Base-by-base conservation (phyloP, 2,797 vertebrate genomes). In the Astyanax mexicanus region DNA sequence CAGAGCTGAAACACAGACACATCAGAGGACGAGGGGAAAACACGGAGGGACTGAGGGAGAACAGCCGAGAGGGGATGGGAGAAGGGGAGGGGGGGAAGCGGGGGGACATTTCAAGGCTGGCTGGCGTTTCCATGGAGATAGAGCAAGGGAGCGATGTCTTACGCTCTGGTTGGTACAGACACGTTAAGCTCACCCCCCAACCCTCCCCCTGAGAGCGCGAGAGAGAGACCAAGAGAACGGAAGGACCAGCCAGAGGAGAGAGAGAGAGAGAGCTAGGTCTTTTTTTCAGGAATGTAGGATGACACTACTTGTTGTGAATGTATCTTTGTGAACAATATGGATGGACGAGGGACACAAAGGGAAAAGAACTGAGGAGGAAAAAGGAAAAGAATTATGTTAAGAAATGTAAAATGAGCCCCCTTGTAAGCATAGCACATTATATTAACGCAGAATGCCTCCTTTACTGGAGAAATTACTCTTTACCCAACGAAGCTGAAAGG, bases 91-190 rank as follows among this genome's bases (percentile, higher is more conserved):
- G 84, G 81, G 81, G 85, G n/a, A n/a, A n/a, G n/a, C n/a, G n/a
- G 11, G 79, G 40, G 76, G 37, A 83, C 84, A 87, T 90, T 91
- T 90, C 90, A 90, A 84, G 88, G 90, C 88, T 91, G 89, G 86
- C 88, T 92, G 88, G 79, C 67, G 91, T 94, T 92, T 82, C 92
- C 89, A 93, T 94, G 89, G 92, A 84, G 90, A 94, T 91, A 85
- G 87, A 84, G 88, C 85, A 70, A 85, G 86, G 87, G 85, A 91
- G 86, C 84, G 86, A 92, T 92, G 90, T 93, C 92, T 92, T 86
- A 85, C 88, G 87, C 89, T 89, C 86, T 74, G 91, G 86, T 92
- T 91, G 91, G 92, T 91, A 91, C 89, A 90, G 87, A 91, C 81
- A 76, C 85, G 82, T 87, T 81, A 86, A 81, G 81, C 84, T 81